Evolutionary conservation across 2,113 vertebrate genomes (phyloP).

Genomic region (Oncorhynchus gorbuscha): DNA sequence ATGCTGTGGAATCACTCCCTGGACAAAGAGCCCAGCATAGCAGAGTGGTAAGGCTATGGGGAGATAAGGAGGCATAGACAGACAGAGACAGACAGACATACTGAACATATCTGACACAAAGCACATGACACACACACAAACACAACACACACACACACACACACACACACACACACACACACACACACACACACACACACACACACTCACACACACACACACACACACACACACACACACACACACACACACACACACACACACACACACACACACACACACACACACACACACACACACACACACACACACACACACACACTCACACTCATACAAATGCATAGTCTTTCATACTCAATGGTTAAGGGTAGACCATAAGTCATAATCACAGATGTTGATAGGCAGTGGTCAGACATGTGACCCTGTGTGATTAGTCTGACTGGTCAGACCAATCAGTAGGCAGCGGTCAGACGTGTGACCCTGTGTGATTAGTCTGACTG

Average conservation of each 20-base stretch:
- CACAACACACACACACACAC: neutral
- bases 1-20: conserved; percentile 25
- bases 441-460: neutral
- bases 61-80: neutral
- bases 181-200: neutral
- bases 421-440: neutral
- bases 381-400: conserved; percentile 25
- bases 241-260: neutral
- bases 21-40: conserved; percentile 37
- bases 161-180: neutral
- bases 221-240: neutral
- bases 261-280: too few species aligned
- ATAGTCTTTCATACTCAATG: neutral
- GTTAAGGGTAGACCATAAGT: conserved; percentile 19
- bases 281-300: neutral
- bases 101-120: too few species aligned
- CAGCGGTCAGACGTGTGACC: too few species aligned
- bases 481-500: too few species aligned
- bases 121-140: neutral
- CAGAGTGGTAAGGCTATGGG: neutral
- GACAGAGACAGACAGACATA: conserved; percentile 11
- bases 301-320: neutral
- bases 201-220: neutral
- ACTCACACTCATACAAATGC: neutral
- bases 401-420: neutral